Percentiles rank a stretch among this genome's conserved stretches.
These are phyloP conservation scores for Magallana gigas DNA, from an alignment of 1,140 invertebrate genomes.

Conservation along the genomic window DNA sequence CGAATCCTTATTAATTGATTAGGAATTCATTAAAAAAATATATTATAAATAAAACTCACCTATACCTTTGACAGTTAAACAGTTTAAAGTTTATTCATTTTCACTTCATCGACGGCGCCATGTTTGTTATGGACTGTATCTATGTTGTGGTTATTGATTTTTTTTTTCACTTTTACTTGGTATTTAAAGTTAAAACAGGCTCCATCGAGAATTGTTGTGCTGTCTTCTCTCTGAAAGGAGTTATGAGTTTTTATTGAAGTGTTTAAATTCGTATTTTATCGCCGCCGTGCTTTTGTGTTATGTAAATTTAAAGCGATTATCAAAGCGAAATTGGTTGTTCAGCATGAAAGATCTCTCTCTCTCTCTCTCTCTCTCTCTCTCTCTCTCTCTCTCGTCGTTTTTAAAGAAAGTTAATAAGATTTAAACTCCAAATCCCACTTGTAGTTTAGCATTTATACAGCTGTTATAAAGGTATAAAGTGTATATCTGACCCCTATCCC, in stretches of 20 bases:
- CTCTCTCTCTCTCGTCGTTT: neutral
- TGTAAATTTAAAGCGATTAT: neutral
- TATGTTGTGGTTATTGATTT: neutral
- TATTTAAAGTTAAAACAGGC: constrained; percentile 9
- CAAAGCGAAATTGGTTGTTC: neutral
- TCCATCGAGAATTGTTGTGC: neutral
- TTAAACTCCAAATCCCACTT: too few species aligned
- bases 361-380: constrained; percentile 32
- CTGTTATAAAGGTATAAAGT: too few species aligned
- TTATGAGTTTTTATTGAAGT: constrained; percentile 23
- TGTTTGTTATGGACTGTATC: neutral
- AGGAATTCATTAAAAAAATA: too few species aligned
- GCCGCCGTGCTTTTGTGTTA: neutral
- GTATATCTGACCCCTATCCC: too few species aligned
- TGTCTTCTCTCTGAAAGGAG: neutral
- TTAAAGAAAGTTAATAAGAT: too few species aligned
- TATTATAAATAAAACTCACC: too few species aligned
- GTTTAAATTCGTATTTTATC: neutral
- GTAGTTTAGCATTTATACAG: too few species aligned
- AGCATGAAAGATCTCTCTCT: neutral
- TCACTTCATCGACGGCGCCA: neutral
- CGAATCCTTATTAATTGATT: too few species aligned
- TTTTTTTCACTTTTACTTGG: constrained; percentile 11
- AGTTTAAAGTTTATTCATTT: too few species aligned
- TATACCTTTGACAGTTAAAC: too few species aligned